Percentiles rank a stretch among this genome's conserved stretches.
Evolutionary conservation across 2,888 invertebrate species (phyloP).

Genomic region (Timema podura): DNA sequence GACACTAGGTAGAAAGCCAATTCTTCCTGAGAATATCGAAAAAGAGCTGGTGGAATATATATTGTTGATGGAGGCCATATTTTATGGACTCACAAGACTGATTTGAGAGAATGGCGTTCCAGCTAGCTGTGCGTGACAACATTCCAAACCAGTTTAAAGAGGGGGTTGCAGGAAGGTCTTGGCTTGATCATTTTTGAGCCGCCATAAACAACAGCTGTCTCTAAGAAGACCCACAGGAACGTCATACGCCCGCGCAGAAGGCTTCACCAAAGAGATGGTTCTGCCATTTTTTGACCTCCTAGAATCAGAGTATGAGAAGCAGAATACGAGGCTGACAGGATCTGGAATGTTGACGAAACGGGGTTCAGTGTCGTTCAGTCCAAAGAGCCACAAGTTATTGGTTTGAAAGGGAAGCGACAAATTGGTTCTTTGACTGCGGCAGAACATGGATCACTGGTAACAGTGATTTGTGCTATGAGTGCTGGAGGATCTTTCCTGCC

Average conservation of each 20-base stretch:
- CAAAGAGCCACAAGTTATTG: background rate
- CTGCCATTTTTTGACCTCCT: background rate
- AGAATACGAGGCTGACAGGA: background rate
- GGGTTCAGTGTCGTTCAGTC: constrained; percentile 1
- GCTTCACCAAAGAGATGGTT: background rate
- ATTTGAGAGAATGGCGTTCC: background rate
- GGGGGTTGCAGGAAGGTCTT: background rate
- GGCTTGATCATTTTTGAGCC: background rate
- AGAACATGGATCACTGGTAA: background rate
- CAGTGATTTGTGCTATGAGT: constrained; percentile 10
- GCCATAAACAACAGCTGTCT: background rate
- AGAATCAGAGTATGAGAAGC: background rate
- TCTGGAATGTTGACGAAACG: constrained; percentile 8
- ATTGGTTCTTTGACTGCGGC: constrained; percentile 2
- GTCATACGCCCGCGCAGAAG: background rate
- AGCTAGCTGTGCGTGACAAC: background rate
- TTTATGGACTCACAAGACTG: background rate
- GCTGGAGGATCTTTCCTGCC: constrained; percentile 1
- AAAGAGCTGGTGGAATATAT: background rate
- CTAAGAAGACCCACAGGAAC: background rate
- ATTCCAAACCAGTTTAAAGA: background rate
- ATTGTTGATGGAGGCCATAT: background rate
- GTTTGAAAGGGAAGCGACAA: background rate
- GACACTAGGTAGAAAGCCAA: background rate
- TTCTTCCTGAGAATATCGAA: background rate